Evolutionary conservation across 2,797 vertebrate species (phyloP).

Genomic region (Cynodonichthys magdalenae): DNA sequence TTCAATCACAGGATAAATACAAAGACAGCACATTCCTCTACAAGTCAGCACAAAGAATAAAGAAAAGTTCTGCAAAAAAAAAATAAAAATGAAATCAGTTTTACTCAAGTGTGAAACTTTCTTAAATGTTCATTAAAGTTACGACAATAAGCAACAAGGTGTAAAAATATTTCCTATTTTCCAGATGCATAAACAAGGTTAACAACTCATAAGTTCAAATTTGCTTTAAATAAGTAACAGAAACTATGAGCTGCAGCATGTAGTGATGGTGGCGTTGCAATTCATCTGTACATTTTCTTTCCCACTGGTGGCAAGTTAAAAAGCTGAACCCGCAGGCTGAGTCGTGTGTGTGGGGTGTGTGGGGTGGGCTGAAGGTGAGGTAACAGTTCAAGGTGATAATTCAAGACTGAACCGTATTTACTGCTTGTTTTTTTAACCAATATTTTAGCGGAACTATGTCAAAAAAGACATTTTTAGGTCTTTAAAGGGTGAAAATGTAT

Average conservation of each 20-base stretch:
- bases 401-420: not conserved
- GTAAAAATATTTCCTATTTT: not conserved
- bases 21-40: constrained; percentile 51
- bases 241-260: not conserved
- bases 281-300: not conserved
- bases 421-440: not conserved
- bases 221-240: not conserved
- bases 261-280: not conserved
- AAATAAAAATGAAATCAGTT: not conserved
- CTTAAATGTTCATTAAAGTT: constrained; percentile 1
- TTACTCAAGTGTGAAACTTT: not conserved
- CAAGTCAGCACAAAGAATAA: constrained; percentile 13
- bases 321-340: constrained; percentile 6
- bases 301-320: not conserved
- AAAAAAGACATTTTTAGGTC: too few species aligned
- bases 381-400: constrained; percentile 1
- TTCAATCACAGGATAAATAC: constrained; percentile 25
- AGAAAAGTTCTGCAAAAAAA: constrained; percentile 4
- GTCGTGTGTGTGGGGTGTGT: not conserved
- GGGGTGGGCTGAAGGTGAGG: not conserved
- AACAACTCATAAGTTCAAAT: not conserved
- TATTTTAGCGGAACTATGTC: too few species aligned
- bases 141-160: not conserved
- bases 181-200: constrained; percentile 3
- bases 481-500: too few species aligned